Evolutionary conservation across 2,888 invertebrate genomes (phyloP).

Genomic region (Cryptocephalus moraei): DNA sequence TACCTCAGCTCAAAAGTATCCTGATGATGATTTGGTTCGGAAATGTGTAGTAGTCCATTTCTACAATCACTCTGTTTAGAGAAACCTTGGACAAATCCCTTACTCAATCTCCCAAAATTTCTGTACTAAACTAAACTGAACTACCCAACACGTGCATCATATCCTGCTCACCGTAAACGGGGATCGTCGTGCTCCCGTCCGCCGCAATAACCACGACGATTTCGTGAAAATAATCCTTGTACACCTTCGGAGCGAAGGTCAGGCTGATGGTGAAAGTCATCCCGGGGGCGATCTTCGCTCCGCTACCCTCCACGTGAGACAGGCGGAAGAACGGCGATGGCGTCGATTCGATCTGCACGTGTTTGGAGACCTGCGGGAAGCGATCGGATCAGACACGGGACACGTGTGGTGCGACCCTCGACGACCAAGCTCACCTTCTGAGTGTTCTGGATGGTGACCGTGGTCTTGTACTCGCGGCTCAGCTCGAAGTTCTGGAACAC

Average conservation of each 20-base stretch:
- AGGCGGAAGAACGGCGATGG: conserved; percentile 41
- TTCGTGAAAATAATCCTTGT: conserved; percentile 45
- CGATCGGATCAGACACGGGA: background rate
- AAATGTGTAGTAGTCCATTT: too few species aligned
- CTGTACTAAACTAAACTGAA: too few species aligned
- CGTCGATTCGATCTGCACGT: conserved; percentile 34
- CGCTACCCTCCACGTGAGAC: conserved; percentile 12
- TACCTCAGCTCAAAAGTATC: too few species aligned
- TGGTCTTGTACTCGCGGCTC: conserved; percentile 41
- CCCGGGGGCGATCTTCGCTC: conserved; percentile 57
- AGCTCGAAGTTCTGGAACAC: conserved; percentile 51
- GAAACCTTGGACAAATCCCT: too few species aligned
- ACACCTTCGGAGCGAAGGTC: conserved; percentile 49
- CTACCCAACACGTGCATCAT: too few species aligned
- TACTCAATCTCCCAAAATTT: too few species aligned
- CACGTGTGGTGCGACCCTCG: background rate
- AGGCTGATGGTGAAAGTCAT: conserved; percentile 51
- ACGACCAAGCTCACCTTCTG: conserved; percentile 44
- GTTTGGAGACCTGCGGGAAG: conserved; percentile 39
- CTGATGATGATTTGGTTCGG: too few species aligned
- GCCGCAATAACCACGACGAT: conserved; percentile 47
- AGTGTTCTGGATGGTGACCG: conserved; percentile 46
- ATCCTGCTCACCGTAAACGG: conserved; percentile 45
- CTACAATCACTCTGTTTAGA: too few species aligned
- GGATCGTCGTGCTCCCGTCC: conserved; percentile 43